Conservation (phyloP, 2,888 invertebrate genomes). For the Limnephilus lunatus region DNA sequence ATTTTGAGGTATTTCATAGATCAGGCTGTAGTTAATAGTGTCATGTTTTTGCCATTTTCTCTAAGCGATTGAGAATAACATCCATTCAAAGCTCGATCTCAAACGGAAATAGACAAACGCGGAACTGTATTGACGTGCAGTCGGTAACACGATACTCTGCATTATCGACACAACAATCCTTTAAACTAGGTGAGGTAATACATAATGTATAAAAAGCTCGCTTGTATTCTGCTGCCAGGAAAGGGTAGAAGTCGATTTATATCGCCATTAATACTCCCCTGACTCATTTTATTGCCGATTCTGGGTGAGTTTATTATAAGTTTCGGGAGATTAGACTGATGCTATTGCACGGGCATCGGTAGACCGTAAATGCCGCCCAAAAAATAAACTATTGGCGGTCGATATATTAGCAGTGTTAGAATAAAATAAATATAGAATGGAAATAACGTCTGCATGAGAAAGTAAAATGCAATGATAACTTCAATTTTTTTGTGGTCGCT, state of each 20-base stretch:
- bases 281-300: slow-evolving; percentile 51
- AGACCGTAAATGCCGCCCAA: background rate
- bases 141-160: slow-evolving; percentile 3
- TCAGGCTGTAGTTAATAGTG: background rate
- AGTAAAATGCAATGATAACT: background rate
- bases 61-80: background rate
- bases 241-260: slow-evolving; percentile 57
- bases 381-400: background rate
- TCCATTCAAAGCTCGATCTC: background rate
- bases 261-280: slow-evolving; percentile 47
- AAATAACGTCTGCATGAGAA: background rate
- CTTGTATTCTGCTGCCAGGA: slow-evolving; percentile 4
- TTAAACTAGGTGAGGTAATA: slow-evolving; percentile 12
- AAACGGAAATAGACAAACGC: background rate
- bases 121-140: background rate
- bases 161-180: slow-evolving; percentile 42
- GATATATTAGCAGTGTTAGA: background rate
- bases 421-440: background rate
- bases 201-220: slow-evolving; percentile 51
- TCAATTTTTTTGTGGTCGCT: background rate
- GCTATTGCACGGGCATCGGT: background rate
- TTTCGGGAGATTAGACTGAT: background rate
- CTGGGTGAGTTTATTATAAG: background rate
- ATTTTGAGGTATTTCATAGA: too few species aligned
- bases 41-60: background rate